Conservation (phyloP, 1,140 invertebrate species). For the Drosophila mayri region DNA sequence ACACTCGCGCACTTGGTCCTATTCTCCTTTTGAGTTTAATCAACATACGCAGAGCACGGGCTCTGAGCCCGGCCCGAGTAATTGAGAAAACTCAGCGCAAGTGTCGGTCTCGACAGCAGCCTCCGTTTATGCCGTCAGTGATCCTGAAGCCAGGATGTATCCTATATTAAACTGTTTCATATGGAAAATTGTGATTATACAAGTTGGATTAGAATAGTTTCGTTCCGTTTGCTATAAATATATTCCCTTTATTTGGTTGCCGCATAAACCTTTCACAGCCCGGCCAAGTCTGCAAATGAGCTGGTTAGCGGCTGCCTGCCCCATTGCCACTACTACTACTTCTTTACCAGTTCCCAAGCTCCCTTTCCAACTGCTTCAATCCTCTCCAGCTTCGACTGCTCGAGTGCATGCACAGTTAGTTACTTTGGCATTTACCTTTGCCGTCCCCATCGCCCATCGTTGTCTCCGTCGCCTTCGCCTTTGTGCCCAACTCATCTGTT, state of each 20-base stretch:
- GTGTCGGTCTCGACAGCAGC: constrained; percentile 50
- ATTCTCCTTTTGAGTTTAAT: constrained; percentile 79
- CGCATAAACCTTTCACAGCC: constrained; percentile 20
- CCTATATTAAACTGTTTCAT: not conserved
- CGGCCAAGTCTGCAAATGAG: constrained; percentile 54
- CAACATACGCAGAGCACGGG: constrained; percentile 61
- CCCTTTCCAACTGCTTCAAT: not conserved
- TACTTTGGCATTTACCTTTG: constrained; percentile 75
- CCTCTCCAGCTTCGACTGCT: constrained; percentile 11
- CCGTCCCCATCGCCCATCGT: constrained; percentile 15
- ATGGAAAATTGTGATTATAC: not conserved
- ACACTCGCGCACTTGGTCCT: constrained; percentile 55
- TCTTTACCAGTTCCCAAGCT: not conserved
- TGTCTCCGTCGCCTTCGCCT: constrained; percentile 6
- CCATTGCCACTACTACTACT: constrained; percentile 6
- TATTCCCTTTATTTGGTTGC: not conserved
- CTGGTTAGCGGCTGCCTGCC: constrained; percentile 45
- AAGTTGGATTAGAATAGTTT: not conserved
- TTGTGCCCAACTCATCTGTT: constrained; percentile 62
- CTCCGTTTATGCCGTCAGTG: constrained; percentile 30
- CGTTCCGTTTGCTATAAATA: rapidly evolving
- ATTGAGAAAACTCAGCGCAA: constrained; percentile 80
- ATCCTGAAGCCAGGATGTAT: not conserved
- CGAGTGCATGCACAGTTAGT: constrained; percentile 64
- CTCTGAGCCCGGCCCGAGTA: constrained; percentile 54